Evolutionary conservation across 2,888 invertebrate genomes (phyloP), one percentile per base, ranked within the genome.

Genomic region (Rapana venosa): DNA sequence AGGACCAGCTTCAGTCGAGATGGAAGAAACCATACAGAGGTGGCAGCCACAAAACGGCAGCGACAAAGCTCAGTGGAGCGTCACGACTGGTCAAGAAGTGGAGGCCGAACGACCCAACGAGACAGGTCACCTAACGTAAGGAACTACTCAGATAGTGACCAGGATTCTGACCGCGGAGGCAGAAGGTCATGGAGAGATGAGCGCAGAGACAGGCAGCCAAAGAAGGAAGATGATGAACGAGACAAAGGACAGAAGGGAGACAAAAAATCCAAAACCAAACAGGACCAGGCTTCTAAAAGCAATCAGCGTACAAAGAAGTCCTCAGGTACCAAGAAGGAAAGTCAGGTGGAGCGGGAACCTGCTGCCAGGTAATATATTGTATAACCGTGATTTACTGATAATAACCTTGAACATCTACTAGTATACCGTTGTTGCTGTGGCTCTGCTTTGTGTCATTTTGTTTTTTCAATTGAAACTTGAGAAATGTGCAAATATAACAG

Each of bases 121-220:
- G 74, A 70, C 70, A 83, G 85, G 56, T 89, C 89, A 30, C 89
- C 84, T 17, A 85, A 74, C 32, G 66, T 70, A 17, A 35, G 35
- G 22, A 36, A 36, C n/a, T 66, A 89, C 89, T 85, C 47, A 22
- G 89, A 89, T 85, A 89, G 89, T 56, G 89, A 89, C 22, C 89
- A 89, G 74, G 89, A 89, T 47, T 89, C 89, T 26, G 89, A 89
- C 6, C 66, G 77, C 13, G 88, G 84, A 22, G 88, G 88, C 8
- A 17, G 89, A 30, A 85, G 89, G 66, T 89, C 89, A 20, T 89
- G 89, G 89, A 66, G 89, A 36, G 89, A 89, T 11, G 89, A 89
- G 56, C 32, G 84, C 36, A 66, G 89, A 74, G 84, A 84, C 26
- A 36, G 89, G 47, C 89, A 89, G 56, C 74, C 89, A 0, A 89